Evolutionary conservation across 2,888 invertebrate species (phyloP).

Genomic region (Troides aeacus): DNA sequence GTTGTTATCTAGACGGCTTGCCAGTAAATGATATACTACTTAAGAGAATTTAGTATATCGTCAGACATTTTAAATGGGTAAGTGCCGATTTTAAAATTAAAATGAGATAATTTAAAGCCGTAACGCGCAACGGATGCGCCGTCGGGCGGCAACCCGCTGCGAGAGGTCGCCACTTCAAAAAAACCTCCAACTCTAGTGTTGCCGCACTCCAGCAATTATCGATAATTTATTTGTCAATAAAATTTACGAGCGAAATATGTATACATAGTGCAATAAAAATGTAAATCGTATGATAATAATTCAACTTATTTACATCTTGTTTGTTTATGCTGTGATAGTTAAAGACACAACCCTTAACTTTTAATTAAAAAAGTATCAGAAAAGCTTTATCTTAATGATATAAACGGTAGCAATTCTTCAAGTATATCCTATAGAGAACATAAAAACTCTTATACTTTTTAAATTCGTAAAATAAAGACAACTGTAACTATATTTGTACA

Average conservation of each 20-base stretch:
- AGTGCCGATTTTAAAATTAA: constrained; percentile 67
- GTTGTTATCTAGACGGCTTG: too few species aligned
- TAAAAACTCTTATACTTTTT: too few species aligned
- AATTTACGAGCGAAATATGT: not conserved
- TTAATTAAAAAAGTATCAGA: not conserved
- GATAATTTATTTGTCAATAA: constrained; percentile 27
- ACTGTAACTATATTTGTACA: too few species aligned
- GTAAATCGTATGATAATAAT: constrained; percentile 2
- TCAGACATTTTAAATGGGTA: constrained; percentile 10
- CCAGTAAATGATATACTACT: not conserved
- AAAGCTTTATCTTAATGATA: too few species aligned
- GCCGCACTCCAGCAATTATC: constrained; percentile 15
- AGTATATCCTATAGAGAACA: too few species aligned
- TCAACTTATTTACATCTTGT: not conserved
- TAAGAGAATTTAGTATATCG: not conserved
- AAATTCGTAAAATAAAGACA: too few species aligned
- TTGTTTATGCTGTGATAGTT: not conserved
- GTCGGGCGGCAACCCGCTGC: constrained; percentile 61
- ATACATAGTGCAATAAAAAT: not conserved
- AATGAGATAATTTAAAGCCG: constrained; percentile 65
- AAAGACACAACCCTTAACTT: not conserved
- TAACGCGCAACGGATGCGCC: constrained; percentile 66
- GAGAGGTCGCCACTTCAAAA: constrained; percentile 68
- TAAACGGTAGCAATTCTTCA: too few species aligned
- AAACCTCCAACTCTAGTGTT: constrained; percentile 33